A percentile compares a stretch with the other conserved stretches of the same genome.
Evolutionary conservation across 2,113 vertebrate species (phyloP).

Genomic region (Suricata suricatta): DNA sequence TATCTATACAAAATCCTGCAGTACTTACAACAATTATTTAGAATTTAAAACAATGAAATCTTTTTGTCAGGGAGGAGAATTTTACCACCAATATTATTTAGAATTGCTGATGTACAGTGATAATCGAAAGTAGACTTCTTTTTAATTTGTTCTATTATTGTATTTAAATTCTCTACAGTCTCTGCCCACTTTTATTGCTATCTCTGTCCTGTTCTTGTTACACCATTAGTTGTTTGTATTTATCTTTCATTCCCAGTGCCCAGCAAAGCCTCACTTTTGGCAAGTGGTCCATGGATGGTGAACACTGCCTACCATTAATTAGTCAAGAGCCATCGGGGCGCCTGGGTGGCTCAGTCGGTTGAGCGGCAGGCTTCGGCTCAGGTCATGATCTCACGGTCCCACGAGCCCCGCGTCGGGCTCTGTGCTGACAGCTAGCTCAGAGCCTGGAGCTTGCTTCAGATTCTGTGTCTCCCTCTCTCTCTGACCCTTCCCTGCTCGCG

Average conservation of each 20-base stretch:
- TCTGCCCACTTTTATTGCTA: not conserved
- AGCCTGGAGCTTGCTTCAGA: too few relatives aligned
- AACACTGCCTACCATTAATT: not conserved
- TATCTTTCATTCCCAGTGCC: fast-evolving
- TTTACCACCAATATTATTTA: not conserved
- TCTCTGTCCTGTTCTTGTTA: too few relatives aligned
- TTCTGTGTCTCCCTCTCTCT: too few relatives aligned
- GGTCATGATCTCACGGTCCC: too few relatives aligned
- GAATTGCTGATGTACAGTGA: not conserved
- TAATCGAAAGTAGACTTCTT: not conserved
- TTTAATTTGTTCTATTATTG: not conserved
- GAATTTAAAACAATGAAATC: not conserved
- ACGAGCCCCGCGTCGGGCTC: too few relatives aligned
- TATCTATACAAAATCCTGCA: not conserved
- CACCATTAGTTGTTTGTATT: not conserved
- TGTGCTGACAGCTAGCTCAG: too few relatives aligned
- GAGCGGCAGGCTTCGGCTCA: too few relatives aligned
- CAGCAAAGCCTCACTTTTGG: not conserved
- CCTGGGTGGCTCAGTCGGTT: too few relatives aligned
- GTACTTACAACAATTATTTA: not conserved
- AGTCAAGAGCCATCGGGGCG: not conserved
- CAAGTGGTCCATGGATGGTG: not conserved
- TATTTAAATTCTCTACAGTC: not conserved
- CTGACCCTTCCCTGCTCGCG: too few relatives aligned
- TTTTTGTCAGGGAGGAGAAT: not conserved